Evolutionary conservation across 2,113 vertebrate species (phyloP), one percentile per base, ranked within the genome.

Genomic region (Equus przewalskii): DNA sequence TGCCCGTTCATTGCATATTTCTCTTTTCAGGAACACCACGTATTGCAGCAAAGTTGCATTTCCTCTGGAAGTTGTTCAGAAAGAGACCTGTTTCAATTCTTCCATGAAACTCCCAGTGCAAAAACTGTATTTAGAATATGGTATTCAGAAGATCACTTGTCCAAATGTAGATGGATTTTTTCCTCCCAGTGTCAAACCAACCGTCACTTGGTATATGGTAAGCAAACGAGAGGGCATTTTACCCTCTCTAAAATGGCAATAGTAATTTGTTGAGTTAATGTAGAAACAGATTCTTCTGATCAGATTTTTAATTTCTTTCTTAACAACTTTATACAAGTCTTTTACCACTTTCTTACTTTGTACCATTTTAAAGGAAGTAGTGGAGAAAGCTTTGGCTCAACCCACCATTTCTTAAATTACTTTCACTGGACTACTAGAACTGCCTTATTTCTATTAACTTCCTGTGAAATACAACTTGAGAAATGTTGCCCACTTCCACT

Each of bases 11-110:
- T 54, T 65, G 3, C 28, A 0, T 92, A 24, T 64, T 98, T 13
- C 9, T 98, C 24, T 97, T 60, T 91, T 93, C 97, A 99, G 99
- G 33, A 99, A 99, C 87, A 99, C 98, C 78, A 99, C 99, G 0
- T 99, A 99, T 51, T 99, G 99, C 98, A 99, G 98, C 83, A 99
- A 99, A 98, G 99, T 99, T 26, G 98, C 99, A 0, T 99, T 99
- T 97, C 98, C 98, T 1, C 98, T 99, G 93, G 99, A 98, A 75
- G 99, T 99, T 67, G 67, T 99, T 90, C 98, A 96, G 0, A 99
- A 98, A 78, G 98, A 98, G 83, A 98, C n/a, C 62, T 99, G 99
- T 92, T 98, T 98, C 93, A 99, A 98, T 93, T 98, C 91, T 51
- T 89, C 96, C 10, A 98, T 99, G 96, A 98, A 98, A 89, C 93